Percentiles rank a stretch among this genome's conserved stretches.
Evolutionary conservation across 2,113 vertebrate species (phyloP).

Genomic region (Thalassoma bifasciatum): DNA sequence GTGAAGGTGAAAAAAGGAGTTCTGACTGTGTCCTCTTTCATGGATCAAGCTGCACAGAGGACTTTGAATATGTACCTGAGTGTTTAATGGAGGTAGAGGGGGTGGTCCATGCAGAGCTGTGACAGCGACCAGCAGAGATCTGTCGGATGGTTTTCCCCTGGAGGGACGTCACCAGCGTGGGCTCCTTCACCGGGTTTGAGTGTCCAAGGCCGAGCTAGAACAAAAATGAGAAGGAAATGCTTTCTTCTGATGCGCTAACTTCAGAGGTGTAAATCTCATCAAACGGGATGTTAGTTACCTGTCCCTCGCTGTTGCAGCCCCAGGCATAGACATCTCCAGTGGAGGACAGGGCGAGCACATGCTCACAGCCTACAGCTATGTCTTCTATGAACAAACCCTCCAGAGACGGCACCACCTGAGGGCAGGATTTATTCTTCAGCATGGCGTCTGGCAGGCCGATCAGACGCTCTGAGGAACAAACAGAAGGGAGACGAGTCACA

Average conservation of each 20-base stretch:
- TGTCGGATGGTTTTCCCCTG: conserved; percentile 84
- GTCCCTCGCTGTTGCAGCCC: conserved; percentile 87
- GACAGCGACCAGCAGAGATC: conserved; percentile 86
- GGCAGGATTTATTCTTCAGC: conserved; percentile 84
- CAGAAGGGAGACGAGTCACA: background rate
- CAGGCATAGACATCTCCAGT: conserved; percentile 84
- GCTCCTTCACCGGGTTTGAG: conserved; percentile 82
- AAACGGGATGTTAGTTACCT: conserved; percentile 71
- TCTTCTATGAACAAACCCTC: conserved; percentile 84
- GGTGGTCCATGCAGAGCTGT: conserved; percentile 86
- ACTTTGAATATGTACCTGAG: conserved; percentile 76
- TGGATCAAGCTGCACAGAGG: conserved; percentile 1
- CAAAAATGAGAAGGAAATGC: background rate
- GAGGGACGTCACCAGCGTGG: conserved; percentile 77
- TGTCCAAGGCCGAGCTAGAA: conserved; percentile 84
- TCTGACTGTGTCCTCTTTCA: background rate
- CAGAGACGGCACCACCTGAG: conserved; percentile 83
- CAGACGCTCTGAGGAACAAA: conserved; percentile 78
- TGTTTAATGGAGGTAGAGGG: conserved; percentile 76
- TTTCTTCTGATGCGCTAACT: background rate
- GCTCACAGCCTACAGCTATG: conserved; percentile 85
- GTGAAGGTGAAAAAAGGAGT: conserved; percentile 10
- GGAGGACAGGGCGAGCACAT: conserved; percentile 82
- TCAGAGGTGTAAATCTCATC: background rate
- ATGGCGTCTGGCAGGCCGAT: conserved; percentile 85